Evolutionary conservation across 1,140 invertebrate species (phyloP).

Genomic region (Wasmannia auropunctata): DNA sequence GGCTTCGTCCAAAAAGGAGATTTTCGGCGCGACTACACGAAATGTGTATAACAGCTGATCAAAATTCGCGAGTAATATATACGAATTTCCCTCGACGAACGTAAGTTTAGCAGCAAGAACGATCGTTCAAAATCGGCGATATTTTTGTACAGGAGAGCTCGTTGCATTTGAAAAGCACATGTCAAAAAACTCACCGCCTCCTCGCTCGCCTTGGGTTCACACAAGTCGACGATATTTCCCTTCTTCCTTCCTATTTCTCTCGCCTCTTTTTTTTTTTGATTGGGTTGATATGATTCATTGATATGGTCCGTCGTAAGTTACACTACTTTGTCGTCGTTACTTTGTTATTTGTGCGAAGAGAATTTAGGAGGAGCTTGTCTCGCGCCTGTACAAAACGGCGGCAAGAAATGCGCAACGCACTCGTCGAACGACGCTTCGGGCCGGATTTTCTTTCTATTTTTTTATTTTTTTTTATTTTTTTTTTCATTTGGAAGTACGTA

Average conservation of each 20-base stretch:
- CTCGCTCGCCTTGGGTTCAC: not conserved
- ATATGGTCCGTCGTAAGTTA: constrained; percentile 65
- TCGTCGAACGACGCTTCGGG: constrained; percentile 40
- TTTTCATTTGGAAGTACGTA: constrained; percentile 1
- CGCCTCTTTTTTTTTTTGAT: not conserved
- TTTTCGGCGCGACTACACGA: not conserved
- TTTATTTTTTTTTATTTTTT: not conserved
- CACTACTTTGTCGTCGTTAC: constrained; percentile 44
- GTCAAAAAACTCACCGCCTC: constrained; percentile 28
- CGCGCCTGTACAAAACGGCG: constrained; percentile 8
- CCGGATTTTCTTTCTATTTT: not conserved
- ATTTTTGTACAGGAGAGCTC: constrained; percentile 47
- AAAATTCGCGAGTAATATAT: not conserved
- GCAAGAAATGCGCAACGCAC: constrained; percentile 9
- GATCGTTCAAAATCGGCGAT: constrained; percentile 16
- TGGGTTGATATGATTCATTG: constrained; percentile 56
- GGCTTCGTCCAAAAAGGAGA: not conserved
- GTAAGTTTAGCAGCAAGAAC: constrained; percentile 27
- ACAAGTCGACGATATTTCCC: constrained; percentile 25
- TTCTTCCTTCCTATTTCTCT: not conserved
- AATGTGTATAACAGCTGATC: not conserved
- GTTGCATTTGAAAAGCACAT: constrained; percentile 56
- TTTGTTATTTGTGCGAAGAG: constrained; percentile 43
- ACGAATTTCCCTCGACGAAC: constrained; percentile 40
- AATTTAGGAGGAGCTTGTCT: constrained; percentile 17